Evolutionary conservation across 1,140 invertebrate genomes (phyloP), one percentile per base, ranked within the genome.

Genomic region (Odontomachus brunneus): DNA sequence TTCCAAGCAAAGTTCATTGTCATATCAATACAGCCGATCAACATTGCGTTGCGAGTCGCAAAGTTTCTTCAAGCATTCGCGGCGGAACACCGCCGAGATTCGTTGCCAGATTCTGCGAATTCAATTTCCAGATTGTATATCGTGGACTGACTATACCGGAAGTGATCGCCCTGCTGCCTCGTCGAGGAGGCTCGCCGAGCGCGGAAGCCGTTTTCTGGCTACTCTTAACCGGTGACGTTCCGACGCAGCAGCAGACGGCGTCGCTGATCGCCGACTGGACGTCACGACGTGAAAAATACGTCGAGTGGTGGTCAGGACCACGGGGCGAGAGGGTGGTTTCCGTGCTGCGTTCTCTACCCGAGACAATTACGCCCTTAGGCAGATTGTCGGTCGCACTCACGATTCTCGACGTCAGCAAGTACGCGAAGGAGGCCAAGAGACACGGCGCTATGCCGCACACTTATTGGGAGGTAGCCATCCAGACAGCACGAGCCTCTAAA

Each of bases 181-280:
- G 89, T 12, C 78, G 83, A 24, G 90, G 91, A 63, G 89, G 78
- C 3, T 90, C 86, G 3, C 91, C 91, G 3, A 91, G 89, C 38
- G 88, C 90, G 0, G 92, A 92, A 74, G 88, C 91, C 5, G 83
- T 92, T 0, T 92, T 92, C 49, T 92, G 92, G 92, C 63, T 92
- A 1, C 63, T 92, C 2, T 66, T 92, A 17, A 92, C 92, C 2
- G 92, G 92, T 2, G 92, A 92, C 48, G 63, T 92, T 1, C 92
- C 92, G 2, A 92, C 91, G 1, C 60, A 82, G 9, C 90, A 91
- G 49, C 92, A 92, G 74, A 89, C 90, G 0, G 86, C 89, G 22
- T 90, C 90, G 0, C 57, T 92, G 3, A 86, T 88, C 9, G 82
- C 89, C 7, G 92, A 92, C 51, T 92, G 92, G 92, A 82, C 75